Conservation (phyloP, 1,140 invertebrate species). For the Thereuonema tuberculata region DNA sequence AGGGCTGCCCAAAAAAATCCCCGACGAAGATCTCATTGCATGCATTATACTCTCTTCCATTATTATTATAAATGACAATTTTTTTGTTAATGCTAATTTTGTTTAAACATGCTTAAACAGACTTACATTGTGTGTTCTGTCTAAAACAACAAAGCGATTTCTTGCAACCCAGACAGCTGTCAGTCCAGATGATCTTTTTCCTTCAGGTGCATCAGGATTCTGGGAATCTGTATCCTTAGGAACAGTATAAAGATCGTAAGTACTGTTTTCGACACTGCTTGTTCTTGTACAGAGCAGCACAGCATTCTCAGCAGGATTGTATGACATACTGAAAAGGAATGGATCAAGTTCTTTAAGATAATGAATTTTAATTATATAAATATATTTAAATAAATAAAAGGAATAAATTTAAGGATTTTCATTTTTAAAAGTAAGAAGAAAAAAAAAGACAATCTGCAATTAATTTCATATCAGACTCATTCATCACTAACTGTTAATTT, state of each 20-base stretch:
- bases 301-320: conserved; percentile 90
- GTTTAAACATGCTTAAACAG: background rate
- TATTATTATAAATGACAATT: too few relatives aligned
- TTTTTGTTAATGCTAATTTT: too few relatives aligned
- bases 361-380: too few relatives aligned
- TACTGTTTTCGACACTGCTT: conserved; percentile 67
- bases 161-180: conserved; percentile 96
- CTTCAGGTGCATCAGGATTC: conserved; percentile 46
- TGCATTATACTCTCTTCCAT: too few relatives aligned
- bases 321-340: conserved; percentile 66
- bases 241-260: conserved; percentile 86
- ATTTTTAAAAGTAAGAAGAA: too few relatives aligned
- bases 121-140: conserved; percentile 65
- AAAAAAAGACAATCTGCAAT: too few relatives aligned
- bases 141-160: conserved; percentile 95
- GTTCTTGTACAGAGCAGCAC: conserved; percentile 66
- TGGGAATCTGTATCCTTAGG: conserved; percentile 50
- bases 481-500: too few relatives aligned
- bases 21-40: too few relatives aligned
- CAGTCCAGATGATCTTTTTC: conserved; percentile 74
- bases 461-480: too few relatives aligned
- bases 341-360: conserved; percentile 15
- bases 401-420: too few relatives aligned
- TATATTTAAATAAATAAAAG: too few relatives aligned
- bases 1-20: too few relatives aligned